phyloP scores from a whole-genome alignment of 92 coral and sea anemone species.

The Heliopora coerulea region DNA sequence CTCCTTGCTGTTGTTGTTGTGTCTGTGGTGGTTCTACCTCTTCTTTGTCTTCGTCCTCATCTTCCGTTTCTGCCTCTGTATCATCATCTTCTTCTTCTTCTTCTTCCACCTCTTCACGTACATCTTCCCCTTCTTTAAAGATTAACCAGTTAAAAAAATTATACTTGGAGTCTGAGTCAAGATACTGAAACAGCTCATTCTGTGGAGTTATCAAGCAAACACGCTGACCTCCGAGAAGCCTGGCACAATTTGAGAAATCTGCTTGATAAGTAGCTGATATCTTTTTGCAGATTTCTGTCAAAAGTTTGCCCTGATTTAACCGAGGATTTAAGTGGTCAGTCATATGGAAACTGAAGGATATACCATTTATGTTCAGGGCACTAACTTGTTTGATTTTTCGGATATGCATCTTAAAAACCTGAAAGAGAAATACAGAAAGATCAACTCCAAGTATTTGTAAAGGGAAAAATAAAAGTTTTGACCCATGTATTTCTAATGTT shows the following conservation, averaged over 20 bases:
- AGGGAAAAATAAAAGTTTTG: no score
- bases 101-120: no score
- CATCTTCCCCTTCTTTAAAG: background rate
- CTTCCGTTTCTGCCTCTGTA: no score
- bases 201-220: background rate
- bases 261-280: conserved; percentile 21
- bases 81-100: no score
- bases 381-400: background rate
- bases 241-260: conserved; percentile 6
- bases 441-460: no score
- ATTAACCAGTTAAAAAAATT: background rate
- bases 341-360: conserved; percentile 13
- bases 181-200: conserved; percentile 3
- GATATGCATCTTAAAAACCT: background rate
- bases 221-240: conserved; percentile 12
- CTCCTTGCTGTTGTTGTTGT: no score
- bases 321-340: conserved; percentile 7
- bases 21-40: no score
- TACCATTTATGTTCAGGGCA: background rate
- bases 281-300: conserved; percentile 21
- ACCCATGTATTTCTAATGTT: no score
- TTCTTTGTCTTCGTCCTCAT: no score
- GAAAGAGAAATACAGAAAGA: background rate
- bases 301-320: conserved; percentile 15
- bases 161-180: conserved; percentile 1